Conservation (phyloP, 2,888 invertebrate genomes). For the Drosophila falleni region DNA sequence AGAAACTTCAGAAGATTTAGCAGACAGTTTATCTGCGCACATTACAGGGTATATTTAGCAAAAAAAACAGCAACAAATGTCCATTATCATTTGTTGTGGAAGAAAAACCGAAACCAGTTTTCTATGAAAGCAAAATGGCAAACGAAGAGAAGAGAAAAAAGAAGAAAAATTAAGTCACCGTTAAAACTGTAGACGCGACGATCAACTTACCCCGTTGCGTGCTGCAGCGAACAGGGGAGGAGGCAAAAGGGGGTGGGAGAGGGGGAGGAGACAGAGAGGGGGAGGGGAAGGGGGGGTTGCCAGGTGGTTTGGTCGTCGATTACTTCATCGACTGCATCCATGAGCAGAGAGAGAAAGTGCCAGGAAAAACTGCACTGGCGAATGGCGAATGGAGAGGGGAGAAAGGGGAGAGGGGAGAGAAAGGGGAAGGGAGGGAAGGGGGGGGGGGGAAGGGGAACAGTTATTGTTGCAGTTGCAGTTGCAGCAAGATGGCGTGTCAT, state of each 20-base stretch:
- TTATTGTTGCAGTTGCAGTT: slow-evolving; percentile 31
- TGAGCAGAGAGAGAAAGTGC: slow-evolving; percentile 69
- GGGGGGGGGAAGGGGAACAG: slow-evolving; percentile 10
- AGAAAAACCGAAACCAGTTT: slow-evolving; percentile 75
- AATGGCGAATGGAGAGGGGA: not conserved
- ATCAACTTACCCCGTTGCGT: slow-evolving; percentile 55
- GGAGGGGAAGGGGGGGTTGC: not conserved
- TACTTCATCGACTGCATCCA: slow-evolving; percentile 67
- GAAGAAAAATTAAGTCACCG: slow-evolving; percentile 70
- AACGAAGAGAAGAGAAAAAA: slow-evolving; percentile 20
- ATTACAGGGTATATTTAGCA: slow-evolving; percentile 5
- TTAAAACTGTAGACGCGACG: slow-evolving; percentile 48
- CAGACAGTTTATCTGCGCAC: not conserved
- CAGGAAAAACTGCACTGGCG: slow-evolving; percentile 65
- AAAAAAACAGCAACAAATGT: slow-evolving; percentile 28
- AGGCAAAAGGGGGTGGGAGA: not conserved
- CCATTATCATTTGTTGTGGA: slow-evolving; percentile 49
- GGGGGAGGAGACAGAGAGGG: fast-evolving
- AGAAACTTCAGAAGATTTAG: not conserved
- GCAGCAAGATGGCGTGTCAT: slow-evolving; percentile 75
- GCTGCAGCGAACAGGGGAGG: slow-evolving; percentile 13
- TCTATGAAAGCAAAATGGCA: slow-evolving; percentile 55
- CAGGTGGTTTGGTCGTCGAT: slow-evolving; percentile 45
- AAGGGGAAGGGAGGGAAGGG: not conserved
- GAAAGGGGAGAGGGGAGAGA: not conserved